Percentiles rank a stretch among this genome's conserved stretches.
These are phyloP conservation scores for Aphelenchoides besseyi DNA, from an alignment of 1,140 invertebrate species.

Conservation along the genomic window DNA sequence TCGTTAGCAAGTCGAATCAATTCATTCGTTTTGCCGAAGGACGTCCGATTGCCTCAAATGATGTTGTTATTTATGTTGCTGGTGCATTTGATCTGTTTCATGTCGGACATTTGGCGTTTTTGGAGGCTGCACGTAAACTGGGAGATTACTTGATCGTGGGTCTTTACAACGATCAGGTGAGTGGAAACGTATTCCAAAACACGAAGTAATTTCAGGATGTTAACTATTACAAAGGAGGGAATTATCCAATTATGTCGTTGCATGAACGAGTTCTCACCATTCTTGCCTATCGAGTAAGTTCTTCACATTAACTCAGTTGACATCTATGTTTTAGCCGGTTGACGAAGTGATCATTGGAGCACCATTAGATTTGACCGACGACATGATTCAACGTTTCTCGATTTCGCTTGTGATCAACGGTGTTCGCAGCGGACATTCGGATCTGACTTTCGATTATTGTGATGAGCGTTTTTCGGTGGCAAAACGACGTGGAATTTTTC, in stretches of 20 bases:
- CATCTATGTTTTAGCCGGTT: no score
- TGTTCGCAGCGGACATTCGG: slow-evolving; percentile 71
- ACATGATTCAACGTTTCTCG: slow-evolving; percentile 91
- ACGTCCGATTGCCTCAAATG: slow-evolving; percentile 77
- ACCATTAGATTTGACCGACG: slow-evolving; percentile 84
- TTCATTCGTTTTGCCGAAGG: slow-evolving; percentile 88
- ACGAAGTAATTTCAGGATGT: slow-evolving; percentile 65
- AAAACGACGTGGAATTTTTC: slow-evolving; percentile 75
- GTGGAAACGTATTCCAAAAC: no score
- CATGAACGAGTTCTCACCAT: slow-evolving; percentile 95
- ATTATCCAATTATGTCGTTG: slow-evolving; percentile 99
- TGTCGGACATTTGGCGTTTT: slow-evolving; percentile 91
- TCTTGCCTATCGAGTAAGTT: slow-evolving; percentile 86
- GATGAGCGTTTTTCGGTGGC: slow-evolving; percentile 75
- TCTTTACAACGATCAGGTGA: slow-evolving; percentile 89
- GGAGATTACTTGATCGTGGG: slow-evolving; percentile 98
- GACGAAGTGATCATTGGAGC: slow-evolving; percentile 98
- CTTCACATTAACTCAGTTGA: no score
- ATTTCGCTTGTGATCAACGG: slow-evolving; percentile 90
- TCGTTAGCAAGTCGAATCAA: no score
- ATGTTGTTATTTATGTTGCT: slow-evolving; percentile 87
- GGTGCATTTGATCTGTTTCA: slow-evolving; percentile 98
- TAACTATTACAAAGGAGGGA: slow-evolving; percentile 81
- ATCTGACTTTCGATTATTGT: slow-evolving; percentile 67
- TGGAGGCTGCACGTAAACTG: slow-evolving; percentile 77